phyloP scores from a whole-genome alignment of 2,888 invertebrate species.

The Cryptus armator region DNA sequence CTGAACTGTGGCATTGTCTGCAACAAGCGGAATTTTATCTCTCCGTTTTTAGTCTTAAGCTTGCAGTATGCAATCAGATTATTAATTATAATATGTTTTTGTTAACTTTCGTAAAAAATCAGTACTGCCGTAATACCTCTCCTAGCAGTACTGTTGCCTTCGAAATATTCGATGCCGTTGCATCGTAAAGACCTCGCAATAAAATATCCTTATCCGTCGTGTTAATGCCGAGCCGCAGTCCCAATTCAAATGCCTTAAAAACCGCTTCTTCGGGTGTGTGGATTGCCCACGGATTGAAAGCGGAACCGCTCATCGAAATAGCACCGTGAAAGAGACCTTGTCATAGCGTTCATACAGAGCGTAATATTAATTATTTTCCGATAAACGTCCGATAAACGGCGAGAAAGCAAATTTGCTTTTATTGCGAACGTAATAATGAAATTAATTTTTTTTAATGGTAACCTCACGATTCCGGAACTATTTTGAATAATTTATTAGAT shows the following conservation, averaged over 20 bases:
- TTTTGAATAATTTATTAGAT: background rate
- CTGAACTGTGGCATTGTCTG: slow-evolving; percentile 82
- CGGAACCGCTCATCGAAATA: slow-evolving; percentile 72
- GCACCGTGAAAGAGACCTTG: slow-evolving; percentile 68
- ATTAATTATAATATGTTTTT: background rate
- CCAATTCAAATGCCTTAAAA: slow-evolving; percentile 63
- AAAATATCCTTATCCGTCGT: slow-evolving; percentile 81
- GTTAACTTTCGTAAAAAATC: background rate
- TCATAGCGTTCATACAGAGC: background rate
- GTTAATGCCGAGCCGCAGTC: slow-evolving; percentile 40
- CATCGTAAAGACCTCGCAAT: slow-evolving; percentile 82
- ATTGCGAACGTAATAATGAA: no score
- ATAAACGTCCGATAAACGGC: no score
- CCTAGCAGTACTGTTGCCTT: slow-evolving; percentile 76
- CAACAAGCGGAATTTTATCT: background rate
- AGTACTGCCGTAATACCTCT: slow-evolving; percentile 22
- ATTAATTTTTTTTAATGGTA: background rate
- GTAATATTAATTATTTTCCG: no score
- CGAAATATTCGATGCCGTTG: slow-evolving; percentile 83
- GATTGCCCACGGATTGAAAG: slow-evolving; percentile 71
- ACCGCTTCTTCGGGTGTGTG: slow-evolving; percentile 59
- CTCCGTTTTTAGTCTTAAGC: background rate
- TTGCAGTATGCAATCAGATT: background rate
- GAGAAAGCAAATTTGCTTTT: no score
- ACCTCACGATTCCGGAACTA: background rate